phyloP scores from a whole-genome alignment of 2,113 vertebrate genomes.

The Natator depressus region DNA sequence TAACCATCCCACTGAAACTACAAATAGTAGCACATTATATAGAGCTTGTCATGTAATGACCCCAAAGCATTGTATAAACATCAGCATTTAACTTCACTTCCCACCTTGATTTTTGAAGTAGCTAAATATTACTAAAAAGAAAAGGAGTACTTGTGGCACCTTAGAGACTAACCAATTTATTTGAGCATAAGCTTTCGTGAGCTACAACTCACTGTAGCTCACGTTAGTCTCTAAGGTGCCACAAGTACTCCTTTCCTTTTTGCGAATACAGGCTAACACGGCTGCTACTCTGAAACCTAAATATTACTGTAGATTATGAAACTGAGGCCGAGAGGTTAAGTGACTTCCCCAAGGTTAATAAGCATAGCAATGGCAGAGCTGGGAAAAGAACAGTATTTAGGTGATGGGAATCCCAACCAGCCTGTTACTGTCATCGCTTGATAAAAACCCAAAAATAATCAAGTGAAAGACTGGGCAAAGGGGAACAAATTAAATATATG shows the following conservation, averaged over 20 bases:
- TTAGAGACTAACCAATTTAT: too few relatives aligned
- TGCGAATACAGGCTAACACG: too few relatives aligned
- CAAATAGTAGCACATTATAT: background rate
- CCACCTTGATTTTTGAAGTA: fast-evolving
- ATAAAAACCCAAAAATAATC: background rate
- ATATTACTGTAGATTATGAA: fast-evolving
- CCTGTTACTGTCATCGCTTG: background rate
- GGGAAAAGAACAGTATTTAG: background rate
- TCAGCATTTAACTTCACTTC: background rate
- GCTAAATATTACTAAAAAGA: fast-evolving
- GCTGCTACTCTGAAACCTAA: too few relatives aligned
- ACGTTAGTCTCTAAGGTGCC: too few relatives aligned
- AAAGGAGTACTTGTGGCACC: too few relatives aligned
- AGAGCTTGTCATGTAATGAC: background rate
- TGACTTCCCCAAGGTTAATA: background rate
- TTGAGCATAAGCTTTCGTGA: too few relatives aligned
- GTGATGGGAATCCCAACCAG: background rate
- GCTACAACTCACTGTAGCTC: too few relatives aligned
- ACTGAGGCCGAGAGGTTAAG: fast-evolving
- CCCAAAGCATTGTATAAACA: fast-evolving
- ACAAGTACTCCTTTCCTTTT: too few relatives aligned
- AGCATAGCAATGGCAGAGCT: background rate
- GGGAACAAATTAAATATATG: fast-evolving
- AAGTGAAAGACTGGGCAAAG: fast-evolving
- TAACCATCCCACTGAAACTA: fast-evolving